These are phyloP conservation scores for Stenchaetothrips biformis DNA, from an alignment of 2,888 invertebrate genomes.

Conservation along the genomic window DNA sequence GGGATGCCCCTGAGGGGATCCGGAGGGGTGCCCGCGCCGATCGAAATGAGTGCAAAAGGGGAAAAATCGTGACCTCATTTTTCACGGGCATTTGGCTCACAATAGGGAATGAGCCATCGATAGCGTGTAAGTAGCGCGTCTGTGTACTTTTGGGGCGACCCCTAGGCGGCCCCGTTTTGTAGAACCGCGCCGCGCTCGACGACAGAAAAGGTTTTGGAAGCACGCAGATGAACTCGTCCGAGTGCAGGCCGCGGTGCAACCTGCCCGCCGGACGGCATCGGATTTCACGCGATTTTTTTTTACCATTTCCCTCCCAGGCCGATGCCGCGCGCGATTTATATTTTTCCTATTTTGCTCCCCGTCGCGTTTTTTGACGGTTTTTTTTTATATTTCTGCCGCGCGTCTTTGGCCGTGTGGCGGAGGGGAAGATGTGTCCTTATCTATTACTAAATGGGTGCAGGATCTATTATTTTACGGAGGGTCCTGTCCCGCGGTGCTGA, in stretches of 20 bases:
- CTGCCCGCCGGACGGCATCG: neutral
- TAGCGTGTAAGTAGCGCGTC: constrained; percentile 20
- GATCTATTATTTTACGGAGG: neutral
- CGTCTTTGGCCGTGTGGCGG: neutral
- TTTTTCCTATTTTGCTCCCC: neutral
- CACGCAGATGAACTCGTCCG: constrained; percentile 13
- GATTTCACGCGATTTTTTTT: neutral
- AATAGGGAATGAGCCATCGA: constrained; percentile 14
- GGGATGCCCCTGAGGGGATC: neutral
- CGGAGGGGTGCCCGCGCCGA: neutral
- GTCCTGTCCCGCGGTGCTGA: neutral
- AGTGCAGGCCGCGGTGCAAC: neutral
- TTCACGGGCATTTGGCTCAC: constrained; percentile 22
- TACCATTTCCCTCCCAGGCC: neutral
- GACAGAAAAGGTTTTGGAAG: constrained; percentile 12
- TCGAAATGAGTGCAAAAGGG: constrained; percentile 24
- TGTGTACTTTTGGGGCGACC: constrained; percentile 12
- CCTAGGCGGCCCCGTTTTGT: neutral
- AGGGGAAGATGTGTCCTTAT: neutral
- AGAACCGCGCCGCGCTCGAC: neutral
- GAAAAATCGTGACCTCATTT: constrained; percentile 25
- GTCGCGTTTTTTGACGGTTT: neutral
- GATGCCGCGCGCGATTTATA: neutral
- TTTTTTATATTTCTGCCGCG: neutral
- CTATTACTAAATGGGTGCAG: neutral